Evolutionary conservation across 2,113 vertebrate species (phyloP).

Genomic region (Sorex araneus): DNA sequence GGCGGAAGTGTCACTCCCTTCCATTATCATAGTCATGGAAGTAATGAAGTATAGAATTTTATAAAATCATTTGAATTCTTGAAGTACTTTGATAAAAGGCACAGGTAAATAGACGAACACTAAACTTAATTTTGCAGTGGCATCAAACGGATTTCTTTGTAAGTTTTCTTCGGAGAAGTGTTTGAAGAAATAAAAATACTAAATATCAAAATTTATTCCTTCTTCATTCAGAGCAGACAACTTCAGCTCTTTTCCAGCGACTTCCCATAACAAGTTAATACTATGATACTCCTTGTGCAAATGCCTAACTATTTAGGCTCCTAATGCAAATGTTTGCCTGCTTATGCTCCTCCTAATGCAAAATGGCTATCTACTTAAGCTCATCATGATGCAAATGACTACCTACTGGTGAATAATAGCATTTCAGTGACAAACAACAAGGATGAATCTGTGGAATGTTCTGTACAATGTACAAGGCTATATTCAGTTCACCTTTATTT

Average conservation of each 20-base stretch:
- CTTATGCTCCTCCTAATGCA: no score
- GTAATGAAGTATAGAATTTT: constrained; percentile 31
- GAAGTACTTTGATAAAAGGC: constrained; percentile 48
- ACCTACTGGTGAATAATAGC: background rate
- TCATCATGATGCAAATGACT: background rate
- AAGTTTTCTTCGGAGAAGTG: background rate
- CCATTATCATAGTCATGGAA: constrained; percentile 13
- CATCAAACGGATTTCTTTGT: background rate
- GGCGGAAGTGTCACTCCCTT: constrained; percentile 2
- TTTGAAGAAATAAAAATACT: background rate
- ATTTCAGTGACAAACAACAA: background rate
- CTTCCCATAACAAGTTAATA: background rate
- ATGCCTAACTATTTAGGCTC: background rate
- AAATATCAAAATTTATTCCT: background rate
- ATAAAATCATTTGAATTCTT: constrained; percentile 51
- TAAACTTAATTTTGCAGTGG: background rate
- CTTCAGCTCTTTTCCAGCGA: background rate
- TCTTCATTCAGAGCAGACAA: background rate
- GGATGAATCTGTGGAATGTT: background rate
- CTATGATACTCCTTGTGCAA: background rate
- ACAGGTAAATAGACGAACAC: constrained; percentile 26
- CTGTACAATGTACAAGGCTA: rapidly evolving
- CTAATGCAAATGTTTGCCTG: no score
- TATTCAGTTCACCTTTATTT: background rate
- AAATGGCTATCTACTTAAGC: no score